Percentiles rank a stretch among this genome's conserved stretches.
Evolutionary conservation across 2,888 invertebrate genomes (phyloP).

Genomic region (Phengaris arion): DNA sequence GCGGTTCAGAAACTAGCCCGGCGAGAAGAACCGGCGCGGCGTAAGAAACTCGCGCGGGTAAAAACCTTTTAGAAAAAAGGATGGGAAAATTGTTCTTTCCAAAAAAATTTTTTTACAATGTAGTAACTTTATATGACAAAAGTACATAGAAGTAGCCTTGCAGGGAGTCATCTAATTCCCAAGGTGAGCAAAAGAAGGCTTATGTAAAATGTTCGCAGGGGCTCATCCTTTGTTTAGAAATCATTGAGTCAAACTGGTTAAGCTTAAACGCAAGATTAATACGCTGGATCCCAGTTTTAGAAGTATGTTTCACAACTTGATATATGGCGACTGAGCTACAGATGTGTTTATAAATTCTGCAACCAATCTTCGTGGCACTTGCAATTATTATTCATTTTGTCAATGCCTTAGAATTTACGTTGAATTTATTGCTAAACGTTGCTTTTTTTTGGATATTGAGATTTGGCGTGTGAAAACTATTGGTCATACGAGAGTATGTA

Average conservation of each 20-base stretch:
- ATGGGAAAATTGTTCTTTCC: too few relatives aligned
- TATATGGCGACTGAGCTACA: constrained; percentile 10
- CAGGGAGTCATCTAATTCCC: too few relatives aligned
- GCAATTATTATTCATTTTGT: constrained; percentile 25
- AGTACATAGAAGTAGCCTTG: too few relatives aligned
- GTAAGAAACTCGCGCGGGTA: too few relatives aligned
- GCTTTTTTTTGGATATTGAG: background rate
- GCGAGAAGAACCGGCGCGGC: too few relatives aligned
- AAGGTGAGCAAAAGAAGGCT: too few relatives aligned
- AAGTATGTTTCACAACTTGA: constrained; percentile 3
- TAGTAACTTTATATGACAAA: too few relatives aligned
- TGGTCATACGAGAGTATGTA: background rate
- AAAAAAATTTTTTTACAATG: too few relatives aligned
- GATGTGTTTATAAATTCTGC: constrained; percentile 16
- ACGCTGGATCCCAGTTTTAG: background rate
- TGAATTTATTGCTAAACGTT: background rate
- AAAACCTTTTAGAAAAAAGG: too few relatives aligned
- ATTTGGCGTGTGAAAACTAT: constrained; percentile 1
- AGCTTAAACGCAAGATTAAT: background rate
- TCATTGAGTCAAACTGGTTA: background rate
- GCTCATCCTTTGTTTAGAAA: background rate
- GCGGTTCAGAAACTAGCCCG: too few relatives aligned
- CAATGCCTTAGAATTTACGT: background rate
- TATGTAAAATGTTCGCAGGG: background rate
- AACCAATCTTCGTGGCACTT: constrained; percentile 12